These are phyloP conservation scores for Botrylloides violaceus DNA, from an alignment of 23 tunicate genomes.

Conservation along the genomic window DNA sequence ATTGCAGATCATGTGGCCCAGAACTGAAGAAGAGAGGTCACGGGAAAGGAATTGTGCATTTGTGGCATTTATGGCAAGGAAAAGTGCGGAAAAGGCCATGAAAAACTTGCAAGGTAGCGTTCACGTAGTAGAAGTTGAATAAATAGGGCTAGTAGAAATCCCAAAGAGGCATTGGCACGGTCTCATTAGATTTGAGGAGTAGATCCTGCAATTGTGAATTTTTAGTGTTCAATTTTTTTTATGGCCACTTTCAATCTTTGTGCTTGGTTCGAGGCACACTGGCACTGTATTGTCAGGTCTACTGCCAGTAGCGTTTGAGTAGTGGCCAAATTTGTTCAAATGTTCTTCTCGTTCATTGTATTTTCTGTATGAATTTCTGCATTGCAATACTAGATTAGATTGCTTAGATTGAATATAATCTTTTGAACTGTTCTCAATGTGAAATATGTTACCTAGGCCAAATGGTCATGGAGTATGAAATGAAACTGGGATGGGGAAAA, in stretches of 20 bases:
- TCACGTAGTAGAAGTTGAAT: too few species aligned
- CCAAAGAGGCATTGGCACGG: too few species aligned
- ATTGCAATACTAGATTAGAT: not conserved
- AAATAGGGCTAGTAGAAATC: too few species aligned
- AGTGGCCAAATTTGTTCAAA: not conserved
- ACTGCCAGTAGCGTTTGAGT: too few species aligned
- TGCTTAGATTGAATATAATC: not conserved
- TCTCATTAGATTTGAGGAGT: too few species aligned
- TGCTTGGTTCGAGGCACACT: too few species aligned
- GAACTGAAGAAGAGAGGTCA: slow-evolving; percentile 85
- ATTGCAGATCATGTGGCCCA: slow-evolving; percentile 88
- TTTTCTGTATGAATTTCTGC: not conserved
- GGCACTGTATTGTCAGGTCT: too few species aligned
- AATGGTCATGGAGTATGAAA: slow-evolving; percentile 61
- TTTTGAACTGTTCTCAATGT: not conserved
- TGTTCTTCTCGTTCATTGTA: not conserved
- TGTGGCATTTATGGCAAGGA: slow-evolving; percentile 95
- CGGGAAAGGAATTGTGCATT: slow-evolving; percentile 88
- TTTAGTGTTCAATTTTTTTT: too few species aligned
- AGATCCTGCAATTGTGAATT: too few species aligned
- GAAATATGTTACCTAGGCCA: slow-evolving; percentile 8
- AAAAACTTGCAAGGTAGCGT: slow-evolving; percentile 81
- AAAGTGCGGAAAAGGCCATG: slow-evolving; percentile 89
- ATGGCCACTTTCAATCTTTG: too few species aligned
- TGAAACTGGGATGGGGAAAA: slow-evolving; percentile 98